phyloP scores from a whole-genome alignment of 2,113 vertebrate species.

The Otocyon megalotis region DNA sequence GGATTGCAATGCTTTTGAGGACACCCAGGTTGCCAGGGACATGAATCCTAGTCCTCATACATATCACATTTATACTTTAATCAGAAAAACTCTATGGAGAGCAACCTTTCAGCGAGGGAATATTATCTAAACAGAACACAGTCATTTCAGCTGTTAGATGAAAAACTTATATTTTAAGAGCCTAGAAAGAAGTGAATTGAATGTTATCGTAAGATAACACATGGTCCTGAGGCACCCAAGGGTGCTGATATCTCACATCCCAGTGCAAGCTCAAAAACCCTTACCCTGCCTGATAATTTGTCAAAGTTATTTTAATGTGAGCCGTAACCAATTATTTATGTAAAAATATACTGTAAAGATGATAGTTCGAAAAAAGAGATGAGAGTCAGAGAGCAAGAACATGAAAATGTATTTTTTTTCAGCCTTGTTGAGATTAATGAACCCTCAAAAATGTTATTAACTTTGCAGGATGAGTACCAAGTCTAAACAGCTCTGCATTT shows the following conservation, averaged over 20 bases:
- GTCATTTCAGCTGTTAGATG: slow-evolving; percentile 70
- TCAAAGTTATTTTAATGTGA: slow-evolving; percentile 72
- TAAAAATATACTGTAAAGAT: slow-evolving; percentile 75
- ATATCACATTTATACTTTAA: slow-evolving; percentile 72
- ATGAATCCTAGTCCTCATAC: slow-evolving; percentile 57
- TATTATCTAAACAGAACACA: slow-evolving; percentile 78
- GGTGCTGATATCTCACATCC: slow-evolving; percentile 64
- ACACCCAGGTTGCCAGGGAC: slow-evolving; percentile 61
- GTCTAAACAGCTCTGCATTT: slow-evolving; percentile 52
- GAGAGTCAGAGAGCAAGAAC: slow-evolving; percentile 70
- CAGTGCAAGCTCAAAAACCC: slow-evolving; percentile 18
- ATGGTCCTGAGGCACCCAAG: not conserved
- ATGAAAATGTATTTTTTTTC: slow-evolving; percentile 67
- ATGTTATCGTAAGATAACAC: slow-evolving; percentile 74
- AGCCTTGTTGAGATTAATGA: slow-evolving; percentile 77
- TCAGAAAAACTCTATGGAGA: slow-evolving; percentile 73
- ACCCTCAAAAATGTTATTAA: slow-evolving; percentile 77
- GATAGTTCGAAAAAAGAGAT: slow-evolving; percentile 63
- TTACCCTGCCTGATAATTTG: slow-evolving; percentile 67
- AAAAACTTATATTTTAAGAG: slow-evolving; percentile 60
- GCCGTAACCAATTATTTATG: slow-evolving; percentile 74
- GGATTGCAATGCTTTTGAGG: slow-evolving; percentile 56
- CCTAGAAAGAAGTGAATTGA: slow-evolving; percentile 52
- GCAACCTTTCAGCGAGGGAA: slow-evolving; percentile 58
- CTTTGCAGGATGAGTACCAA: slow-evolving; percentile 67